Evolutionary conservation across 2,888 invertebrate species (phyloP).

Genomic region (Drosophila austrosaltans): DNA sequence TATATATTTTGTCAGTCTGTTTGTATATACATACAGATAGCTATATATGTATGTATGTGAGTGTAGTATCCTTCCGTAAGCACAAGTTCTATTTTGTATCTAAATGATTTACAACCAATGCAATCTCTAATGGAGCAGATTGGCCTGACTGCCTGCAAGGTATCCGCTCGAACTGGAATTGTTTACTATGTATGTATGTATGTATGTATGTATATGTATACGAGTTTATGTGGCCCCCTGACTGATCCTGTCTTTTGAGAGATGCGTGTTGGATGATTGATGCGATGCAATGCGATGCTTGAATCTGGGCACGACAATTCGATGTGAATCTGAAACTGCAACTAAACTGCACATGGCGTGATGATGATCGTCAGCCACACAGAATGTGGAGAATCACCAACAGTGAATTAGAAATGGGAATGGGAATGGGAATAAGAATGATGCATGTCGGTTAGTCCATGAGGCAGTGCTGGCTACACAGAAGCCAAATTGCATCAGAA

Average conservation of each 20-base stretch:
- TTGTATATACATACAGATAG: not conserved
- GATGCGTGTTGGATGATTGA: constrained; percentile 76
- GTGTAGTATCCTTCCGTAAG: not conserved
- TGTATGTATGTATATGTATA: not conserved
- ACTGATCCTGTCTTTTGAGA: constrained; percentile 35
- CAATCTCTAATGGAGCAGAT: constrained; percentile 9
- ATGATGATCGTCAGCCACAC: constrained; percentile 65
- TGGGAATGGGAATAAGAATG: constrained; percentile 2
- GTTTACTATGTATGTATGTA: not conserved
- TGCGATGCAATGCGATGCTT: constrained; percentile 57
- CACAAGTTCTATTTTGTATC: constrained; percentile 5
- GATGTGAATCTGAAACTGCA: constrained; percentile 71
- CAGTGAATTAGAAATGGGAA: not conserved
- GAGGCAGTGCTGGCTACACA: constrained; percentile 74
- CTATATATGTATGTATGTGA: not conserved
- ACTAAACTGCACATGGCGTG: constrained; percentile 78
- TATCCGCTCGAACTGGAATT: constrained; percentile 7
- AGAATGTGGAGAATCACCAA: constrained; percentile 35
- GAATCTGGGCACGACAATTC: constrained; percentile 65
- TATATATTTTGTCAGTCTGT: no score
- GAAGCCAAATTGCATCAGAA: constrained; percentile 81
- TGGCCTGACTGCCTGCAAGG: constrained; percentile 3
- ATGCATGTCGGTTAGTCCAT: constrained; percentile 38
- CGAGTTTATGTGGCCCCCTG: not conserved
- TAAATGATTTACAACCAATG: constrained; percentile 10